phyloP scores from a whole-genome alignment of 2,113 vertebrate genomes.

The Rhombomys opimus region DNA sequence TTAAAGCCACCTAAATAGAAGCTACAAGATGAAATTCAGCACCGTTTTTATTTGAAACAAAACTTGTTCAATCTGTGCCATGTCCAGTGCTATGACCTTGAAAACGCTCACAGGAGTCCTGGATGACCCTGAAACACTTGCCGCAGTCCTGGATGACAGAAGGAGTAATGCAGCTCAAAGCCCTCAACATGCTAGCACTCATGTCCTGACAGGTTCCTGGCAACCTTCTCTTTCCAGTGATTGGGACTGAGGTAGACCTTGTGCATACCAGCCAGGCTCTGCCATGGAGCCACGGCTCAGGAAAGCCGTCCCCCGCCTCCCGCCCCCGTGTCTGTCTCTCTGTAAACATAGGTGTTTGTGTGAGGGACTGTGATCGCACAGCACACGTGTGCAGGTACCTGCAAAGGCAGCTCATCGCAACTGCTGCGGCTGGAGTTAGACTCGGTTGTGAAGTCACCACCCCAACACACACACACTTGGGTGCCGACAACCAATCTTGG shows the following conservation, averaged over 20 bases:
- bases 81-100: background rate
- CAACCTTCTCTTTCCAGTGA: background rate
- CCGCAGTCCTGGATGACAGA: background rate
- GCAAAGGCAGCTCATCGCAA: background rate
- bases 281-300: background rate
- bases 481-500: background rate
- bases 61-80: background rate
- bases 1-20: constrained; percentile 49
- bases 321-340: too few species aligned
- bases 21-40: constrained; percentile 45
- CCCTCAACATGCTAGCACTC: background rate
- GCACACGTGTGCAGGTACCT: background rate
- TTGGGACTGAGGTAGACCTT: background rate
- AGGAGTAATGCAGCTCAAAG: background rate
- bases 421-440: background rate
- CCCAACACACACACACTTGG: background rate
- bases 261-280: background rate
- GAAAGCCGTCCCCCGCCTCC: background rate
- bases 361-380: background rate
- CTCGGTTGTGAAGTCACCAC: too few species aligned
- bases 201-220: background rate
- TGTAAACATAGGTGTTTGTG: background rate
- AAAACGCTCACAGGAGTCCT: background rate
- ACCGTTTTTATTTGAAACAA: constrained; percentile 65
- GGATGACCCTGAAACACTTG: background rate